Evolutionary conservation across 2,888 invertebrate species (phyloP).

Genomic region (Bellardia pandia): DNA sequence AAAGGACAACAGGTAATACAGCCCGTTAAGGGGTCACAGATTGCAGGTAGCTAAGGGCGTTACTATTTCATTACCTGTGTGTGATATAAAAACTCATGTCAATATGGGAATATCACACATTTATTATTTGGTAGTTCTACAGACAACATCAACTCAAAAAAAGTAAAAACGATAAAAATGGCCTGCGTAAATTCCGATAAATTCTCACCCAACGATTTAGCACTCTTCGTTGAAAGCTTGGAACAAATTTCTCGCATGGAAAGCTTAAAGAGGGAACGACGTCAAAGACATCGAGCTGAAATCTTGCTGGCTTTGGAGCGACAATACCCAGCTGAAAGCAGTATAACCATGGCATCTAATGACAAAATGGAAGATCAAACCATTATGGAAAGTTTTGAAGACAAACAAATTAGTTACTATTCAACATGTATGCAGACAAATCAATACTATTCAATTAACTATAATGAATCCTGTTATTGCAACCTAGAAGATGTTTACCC

Average conservation of each 20-base stretch:
- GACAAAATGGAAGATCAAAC: conserved; percentile 1
- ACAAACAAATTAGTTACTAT: conserved; percentile 10
- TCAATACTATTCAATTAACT: conserved; percentile 17
- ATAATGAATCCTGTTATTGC: too few species aligned
- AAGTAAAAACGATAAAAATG: background rate
- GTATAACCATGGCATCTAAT: conserved; percentile 6
- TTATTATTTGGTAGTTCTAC: background rate
- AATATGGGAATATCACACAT: background rate
- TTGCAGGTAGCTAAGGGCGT: background rate
- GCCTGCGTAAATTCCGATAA: conserved; percentile 27
- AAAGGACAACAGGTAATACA: background rate
- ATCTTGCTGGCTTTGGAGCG: conserved; percentile 25
- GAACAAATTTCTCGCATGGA: conserved; percentile 55
- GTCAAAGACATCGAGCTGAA: background rate
- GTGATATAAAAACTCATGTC: conserved; percentile 16
- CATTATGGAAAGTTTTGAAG: conserved; percentile 21
- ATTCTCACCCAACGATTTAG: conserved; percentile 51
- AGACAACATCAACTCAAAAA: background rate
- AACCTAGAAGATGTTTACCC: background rate
- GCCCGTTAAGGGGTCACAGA: background rate
- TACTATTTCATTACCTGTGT: background rate
- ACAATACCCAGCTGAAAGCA: background rate
- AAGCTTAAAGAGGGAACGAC: conserved; percentile 15
- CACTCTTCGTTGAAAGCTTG: conserved; percentile 54
- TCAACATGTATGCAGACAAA: background rate